Conservation (phyloP, 2,888 invertebrate species). For the Cordylochernes scorpioides region DNA sequence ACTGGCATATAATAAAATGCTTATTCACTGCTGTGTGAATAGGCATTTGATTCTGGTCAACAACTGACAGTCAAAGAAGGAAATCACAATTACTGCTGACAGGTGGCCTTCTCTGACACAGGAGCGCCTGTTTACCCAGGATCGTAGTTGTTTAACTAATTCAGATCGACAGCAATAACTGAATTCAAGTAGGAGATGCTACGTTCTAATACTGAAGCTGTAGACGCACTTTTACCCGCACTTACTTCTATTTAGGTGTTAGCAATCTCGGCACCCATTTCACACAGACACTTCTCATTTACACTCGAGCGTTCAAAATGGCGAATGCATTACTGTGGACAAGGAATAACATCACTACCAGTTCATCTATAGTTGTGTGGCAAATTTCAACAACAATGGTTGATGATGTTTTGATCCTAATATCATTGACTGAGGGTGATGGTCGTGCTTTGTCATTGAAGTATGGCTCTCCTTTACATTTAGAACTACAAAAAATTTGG, state of each 20-base stretch:
- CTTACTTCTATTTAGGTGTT: neutral
- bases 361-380: neutral
- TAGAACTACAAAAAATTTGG: too few relatives aligned
- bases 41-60: neutral
- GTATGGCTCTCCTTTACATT: too few relatives aligned
- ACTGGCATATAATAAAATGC: neutral
- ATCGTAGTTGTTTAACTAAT: neutral
- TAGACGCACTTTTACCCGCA: neutral
- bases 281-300: neutral
- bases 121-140: neutral
- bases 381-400: neutral
- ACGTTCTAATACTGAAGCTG: neutral
- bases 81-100: neutral
- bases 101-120: neutral
- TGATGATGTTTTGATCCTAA: neutral
- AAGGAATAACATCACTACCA: neutral
- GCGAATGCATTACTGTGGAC: neutral
- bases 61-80: neutral
- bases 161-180: neutral
- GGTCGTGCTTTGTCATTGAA: too few relatives aligned
- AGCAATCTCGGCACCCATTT: neutral
- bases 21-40: neutral
- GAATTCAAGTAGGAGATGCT: neutral
- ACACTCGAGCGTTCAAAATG: conserved; percentile 1
- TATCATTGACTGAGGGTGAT: conserved; percentile 1